Evolutionary conservation across 2,888 invertebrate genomes (phyloP), one percentile per base, ranked within the genome.

Genomic region (Brachyopa scutellaris): DNA sequence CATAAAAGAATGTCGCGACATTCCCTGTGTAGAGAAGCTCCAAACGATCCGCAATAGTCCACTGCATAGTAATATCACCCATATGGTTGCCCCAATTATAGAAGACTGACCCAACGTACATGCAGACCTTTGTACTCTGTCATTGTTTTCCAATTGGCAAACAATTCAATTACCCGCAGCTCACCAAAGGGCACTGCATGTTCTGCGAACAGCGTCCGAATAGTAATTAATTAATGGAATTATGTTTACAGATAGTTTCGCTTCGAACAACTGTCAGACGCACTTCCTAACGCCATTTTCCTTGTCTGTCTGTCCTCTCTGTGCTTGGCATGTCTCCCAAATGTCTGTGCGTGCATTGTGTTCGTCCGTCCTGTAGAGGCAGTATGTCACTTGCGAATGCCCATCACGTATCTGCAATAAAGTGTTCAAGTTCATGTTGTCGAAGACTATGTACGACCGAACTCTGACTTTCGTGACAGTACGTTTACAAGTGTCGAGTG

Each of bases 381-480:
- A 36, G 29, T 21, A 15, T 36, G 51, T 45, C 47, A 47, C 15
- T 64, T 66, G 23, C 38, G 33, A 61, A 80, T 67, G 38, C 80
- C 40, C 49, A 38, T 74, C 80, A 80, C 80, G 80, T 76, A 69
- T 69, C 51, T 1, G 55, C 57, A 62, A 80, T 74, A 80, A 80
- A 74, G 76, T 80, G 69, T 80, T 80, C 80, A 80, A 80, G 80
- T 80, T 80, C 80, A 80, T 80, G 80, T 79, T 53, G 53, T 38
- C 29, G 47, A n/a, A 19, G 59, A 17, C 36, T 21, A n/a, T 11
- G 1, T 15, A 9, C 57, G 23, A 38, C 33, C n/a, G n/a, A 29
- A 7, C 6, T 5, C 33, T 7, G 29, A 9, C 26, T 47, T 21
- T 47, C 42, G 19, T 45, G 42, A 36, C 23, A 13, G 47, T 36